phyloP scores from a whole-genome alignment of 2,797 vertebrate genomes.

The Epinephelus coioides region DNA sequence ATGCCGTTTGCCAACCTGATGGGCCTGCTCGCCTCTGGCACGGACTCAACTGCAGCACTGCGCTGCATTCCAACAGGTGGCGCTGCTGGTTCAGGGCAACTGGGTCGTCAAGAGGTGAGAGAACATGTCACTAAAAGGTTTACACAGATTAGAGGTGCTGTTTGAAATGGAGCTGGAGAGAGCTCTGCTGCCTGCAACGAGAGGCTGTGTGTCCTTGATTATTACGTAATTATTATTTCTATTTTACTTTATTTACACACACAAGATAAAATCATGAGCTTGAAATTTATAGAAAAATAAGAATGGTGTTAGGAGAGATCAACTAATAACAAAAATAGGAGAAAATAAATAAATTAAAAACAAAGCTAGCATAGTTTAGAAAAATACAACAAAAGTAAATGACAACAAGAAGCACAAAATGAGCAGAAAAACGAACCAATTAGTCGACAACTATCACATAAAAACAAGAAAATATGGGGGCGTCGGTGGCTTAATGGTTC shows the following conservation, averaged over 20 bases:
- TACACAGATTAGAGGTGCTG: too few species aligned
- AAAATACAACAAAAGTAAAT: neutral
- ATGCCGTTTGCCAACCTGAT: slow-evolving; percentile 98
- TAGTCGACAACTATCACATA: neutral
- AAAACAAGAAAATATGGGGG: neutral
- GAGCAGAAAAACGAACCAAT: neutral
- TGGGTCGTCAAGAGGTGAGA: slow-evolving; percentile 98
- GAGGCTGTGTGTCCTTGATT: too few species aligned
- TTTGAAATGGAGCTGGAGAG: neutral
- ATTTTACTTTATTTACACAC: too few species aligned
- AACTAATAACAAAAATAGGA: too few species aligned
- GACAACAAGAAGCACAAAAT: too few species aligned
- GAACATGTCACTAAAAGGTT: neutral
- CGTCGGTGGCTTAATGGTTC: too few species aligned
- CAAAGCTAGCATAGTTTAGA: neutral
- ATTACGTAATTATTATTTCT: too few species aligned
- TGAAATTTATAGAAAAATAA: too few species aligned
- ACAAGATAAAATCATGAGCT: too few species aligned
- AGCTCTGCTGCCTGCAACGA: neutral
- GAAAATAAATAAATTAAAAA: neutral
- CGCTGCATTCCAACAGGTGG: slow-evolving; percentile 99
- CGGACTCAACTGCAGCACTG: slow-evolving; percentile 92
- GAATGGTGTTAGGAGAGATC: too few species aligned
- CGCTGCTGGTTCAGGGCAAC: slow-evolving; percentile 97
- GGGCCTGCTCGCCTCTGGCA: slow-evolving; percentile 93